Evolutionary conservation across 2,888 invertebrate genomes (phyloP).

Genomic region (Helleia helle): DNA sequence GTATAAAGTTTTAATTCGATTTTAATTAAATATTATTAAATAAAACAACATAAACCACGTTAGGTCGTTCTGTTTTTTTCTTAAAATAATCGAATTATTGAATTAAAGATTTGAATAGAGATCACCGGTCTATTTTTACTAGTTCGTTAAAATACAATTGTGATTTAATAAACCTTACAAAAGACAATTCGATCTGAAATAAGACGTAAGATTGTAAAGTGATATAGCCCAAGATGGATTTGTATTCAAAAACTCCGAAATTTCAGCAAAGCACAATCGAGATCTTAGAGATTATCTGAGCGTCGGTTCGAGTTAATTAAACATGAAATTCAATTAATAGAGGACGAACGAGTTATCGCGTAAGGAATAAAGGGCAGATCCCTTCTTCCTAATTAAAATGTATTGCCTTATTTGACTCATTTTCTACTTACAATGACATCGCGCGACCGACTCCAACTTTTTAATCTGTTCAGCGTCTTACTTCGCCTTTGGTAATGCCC

Average conservation of each 20-base stretch:
- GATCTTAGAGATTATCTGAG: conserved; percentile 58
- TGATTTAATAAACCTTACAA: background rate
- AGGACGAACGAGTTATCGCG: conserved; percentile 65
- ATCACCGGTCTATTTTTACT: too few relatives aligned
- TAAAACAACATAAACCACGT: too few relatives aligned
- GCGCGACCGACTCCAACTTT: conserved; percentile 70
- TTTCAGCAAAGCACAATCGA: conserved; percentile 44
- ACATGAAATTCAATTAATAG: conserved; percentile 74
- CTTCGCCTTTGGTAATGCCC: conserved; percentile 40
- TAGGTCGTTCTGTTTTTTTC: too few relatives aligned
- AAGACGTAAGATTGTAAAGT: background rate
- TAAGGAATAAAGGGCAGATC: conserved; percentile 65
- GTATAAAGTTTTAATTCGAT: too few relatives aligned
- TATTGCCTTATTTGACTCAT: conserved; percentile 75
- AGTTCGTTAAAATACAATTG: too few relatives aligned
- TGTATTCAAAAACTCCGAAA: conserved; percentile 39
- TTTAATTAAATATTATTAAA: too few relatives aligned
- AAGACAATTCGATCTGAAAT: background rate
- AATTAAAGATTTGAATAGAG: too few relatives aligned
- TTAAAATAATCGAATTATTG: too few relatives aligned
- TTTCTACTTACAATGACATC: conserved; percentile 72
- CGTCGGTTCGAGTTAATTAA: conserved; percentile 64
- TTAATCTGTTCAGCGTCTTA: conserved; percentile 62
- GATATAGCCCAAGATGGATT: background rate
- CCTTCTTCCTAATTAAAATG: conserved; percentile 72